Percentiles rank a stretch among this genome's conserved stretches.
These are phyloP conservation scores for Flabesymbios commensalis DNA, from an alignment of 2,888 invertebrate species.

Conservation along the genomic window DNA sequence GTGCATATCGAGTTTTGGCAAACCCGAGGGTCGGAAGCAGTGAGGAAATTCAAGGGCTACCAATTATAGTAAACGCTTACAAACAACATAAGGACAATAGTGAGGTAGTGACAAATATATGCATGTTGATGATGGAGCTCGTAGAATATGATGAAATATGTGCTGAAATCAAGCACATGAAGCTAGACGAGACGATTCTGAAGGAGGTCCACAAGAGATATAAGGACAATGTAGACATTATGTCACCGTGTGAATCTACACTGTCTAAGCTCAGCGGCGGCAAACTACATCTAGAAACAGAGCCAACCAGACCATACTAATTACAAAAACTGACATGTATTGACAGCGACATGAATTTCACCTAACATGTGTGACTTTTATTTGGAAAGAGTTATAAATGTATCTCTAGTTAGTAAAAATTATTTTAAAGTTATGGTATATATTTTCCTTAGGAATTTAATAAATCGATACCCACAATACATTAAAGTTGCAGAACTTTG, in stretches of 20 bases:
- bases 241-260: slow-evolving; percentile 21
- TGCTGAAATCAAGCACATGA: slow-evolving; percentile 49
- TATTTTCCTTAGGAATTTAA: no score
- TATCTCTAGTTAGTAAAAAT: no score
- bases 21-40: slow-evolving; percentile 40
- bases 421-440: no score
- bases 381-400: no score
- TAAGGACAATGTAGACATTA: slow-evolving; percentile 46
- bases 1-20: slow-evolving; percentile 53
- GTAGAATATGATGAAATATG: slow-evolving; percentile 54
- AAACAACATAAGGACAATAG: slow-evolving; percentile 57
- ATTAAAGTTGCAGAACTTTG: no score
- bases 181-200: slow-evolving; percentile 45
- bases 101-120: slow-evolving; percentile 56
- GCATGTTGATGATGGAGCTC: slow-evolving; percentile 52
- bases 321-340: no score
- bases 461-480: no score
- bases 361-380: no score
- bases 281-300: neutral
- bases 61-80: slow-evolving; percentile 50
- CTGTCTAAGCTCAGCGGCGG: slow-evolving; percentile 3
- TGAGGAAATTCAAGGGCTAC: slow-evolving; percentile 48
- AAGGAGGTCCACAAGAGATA: slow-evolving; percentile 53
- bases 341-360: no score
- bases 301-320: no score